Conservation (phyloP, 2,888 invertebrate genomes). For the Metallyticus violacea region DNA sequence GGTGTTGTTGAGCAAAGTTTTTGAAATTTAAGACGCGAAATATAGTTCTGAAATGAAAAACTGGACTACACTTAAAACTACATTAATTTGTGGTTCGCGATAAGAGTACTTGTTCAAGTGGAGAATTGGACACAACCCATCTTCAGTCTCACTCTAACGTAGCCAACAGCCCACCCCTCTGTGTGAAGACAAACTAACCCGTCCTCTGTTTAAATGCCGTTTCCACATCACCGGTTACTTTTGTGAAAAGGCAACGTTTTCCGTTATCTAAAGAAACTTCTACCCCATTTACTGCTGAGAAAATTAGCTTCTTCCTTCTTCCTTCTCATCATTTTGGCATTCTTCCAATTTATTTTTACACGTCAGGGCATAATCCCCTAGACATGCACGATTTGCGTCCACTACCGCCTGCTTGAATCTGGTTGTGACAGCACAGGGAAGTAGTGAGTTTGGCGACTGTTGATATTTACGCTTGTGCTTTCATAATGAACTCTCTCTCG, state of each 20-base stretch:
- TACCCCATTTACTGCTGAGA: conserved; percentile 11
- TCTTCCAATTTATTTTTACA: conserved; percentile 19
- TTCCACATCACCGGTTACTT: neutral
- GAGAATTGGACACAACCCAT: neutral
- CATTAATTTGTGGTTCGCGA: neutral
- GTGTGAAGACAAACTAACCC: too few relatives aligned
- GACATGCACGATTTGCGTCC: neutral
- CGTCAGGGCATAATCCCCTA: neutral
- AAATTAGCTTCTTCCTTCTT: conserved; percentile 23
- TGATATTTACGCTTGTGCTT: too few relatives aligned
- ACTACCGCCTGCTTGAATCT: neutral
- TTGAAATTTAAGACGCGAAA: too few relatives aligned
- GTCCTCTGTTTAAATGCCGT: neutral
- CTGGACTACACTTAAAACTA: too few relatives aligned
- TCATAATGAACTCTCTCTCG: neutral
- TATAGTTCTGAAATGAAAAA: too few relatives aligned
- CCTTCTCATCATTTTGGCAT: conserved; percentile 17
- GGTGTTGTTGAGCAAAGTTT: too few relatives aligned
- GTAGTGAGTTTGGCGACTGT: too few relatives aligned
- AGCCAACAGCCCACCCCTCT: neutral
- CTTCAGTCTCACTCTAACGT: neutral
- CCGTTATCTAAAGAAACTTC: conserved; percentile 12
- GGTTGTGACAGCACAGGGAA: neutral
- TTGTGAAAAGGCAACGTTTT: neutral
- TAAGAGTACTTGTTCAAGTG: neutral